Percentiles rank a stretch among this genome's conserved stretches.
Evolutionary conservation across 2,113 vertebrate species (phyloP).

Genomic region (Mastomys coucha): DNA sequence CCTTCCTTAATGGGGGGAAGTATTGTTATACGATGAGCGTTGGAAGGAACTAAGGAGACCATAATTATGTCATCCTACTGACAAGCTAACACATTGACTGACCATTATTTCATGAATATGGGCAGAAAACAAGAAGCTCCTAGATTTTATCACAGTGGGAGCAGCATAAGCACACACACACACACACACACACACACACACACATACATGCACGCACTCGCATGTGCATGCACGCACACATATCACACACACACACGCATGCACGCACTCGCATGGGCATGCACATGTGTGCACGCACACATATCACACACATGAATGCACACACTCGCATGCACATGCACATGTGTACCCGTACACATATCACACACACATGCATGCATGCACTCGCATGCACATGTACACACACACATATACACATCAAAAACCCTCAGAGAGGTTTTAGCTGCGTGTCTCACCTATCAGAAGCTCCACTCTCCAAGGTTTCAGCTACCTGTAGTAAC

Average conservation of each 20-base stretch:
- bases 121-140: neutral
- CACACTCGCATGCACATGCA: too few species aligned
- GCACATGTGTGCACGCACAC: too few species aligned
- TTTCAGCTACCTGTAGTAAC: neutral
- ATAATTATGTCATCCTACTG: neutral
- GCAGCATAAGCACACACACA: neutral
- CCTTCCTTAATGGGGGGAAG: neutral
- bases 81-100: neutral
- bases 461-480: neutral
- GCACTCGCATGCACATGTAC: neutral
- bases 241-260: too few species aligned
- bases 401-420: too few species aligned
- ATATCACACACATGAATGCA: too few species aligned
- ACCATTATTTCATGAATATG: neutral
- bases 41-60: neutral
- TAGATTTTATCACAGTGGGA: neutral
- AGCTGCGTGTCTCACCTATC: neutral
- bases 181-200: neutral
- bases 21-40: fast-evolving
- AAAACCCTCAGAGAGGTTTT: neutral
- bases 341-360: too few species aligned
- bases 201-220: too few species aligned
- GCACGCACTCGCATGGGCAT: too few species aligned
- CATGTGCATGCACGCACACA: too few species aligned
- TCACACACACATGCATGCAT: too few species aligned